Base-by-base conservation (phyloP, 2,113 vertebrate genomes). In the Serilophus lunatus region DNA sequence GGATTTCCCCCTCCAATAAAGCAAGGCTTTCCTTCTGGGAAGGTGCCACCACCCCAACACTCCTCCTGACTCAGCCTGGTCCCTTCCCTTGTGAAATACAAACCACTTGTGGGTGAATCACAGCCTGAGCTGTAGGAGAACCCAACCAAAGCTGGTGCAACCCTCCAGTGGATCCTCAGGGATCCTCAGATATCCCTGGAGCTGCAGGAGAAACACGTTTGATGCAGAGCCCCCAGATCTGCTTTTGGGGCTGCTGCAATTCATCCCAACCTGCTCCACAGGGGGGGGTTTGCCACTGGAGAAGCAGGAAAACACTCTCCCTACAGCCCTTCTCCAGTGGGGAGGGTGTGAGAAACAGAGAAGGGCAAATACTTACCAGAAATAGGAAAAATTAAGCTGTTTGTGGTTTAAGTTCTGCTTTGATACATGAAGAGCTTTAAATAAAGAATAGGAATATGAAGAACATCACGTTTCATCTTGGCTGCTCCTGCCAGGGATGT, bases 341-440 rank as follows among this genome's bases (percentile, higher is more conserved):
- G 28, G 14, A 65, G 22, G 20, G 14, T 3, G 19, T n/a, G 12
- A 2, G 25, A 6, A 8, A 7, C 0, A 10, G 3, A 51, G 8
- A 38, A 26, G 10, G 36, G 40, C 3, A 6, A 17, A 28, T 35
- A 7, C 10, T 5, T 7, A 42, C 26, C 28, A 40, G 36, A 65
- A 78, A 65, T 5, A 6, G 38, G 40, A 29, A 42, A 66, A 86
- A 63, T 14, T 5, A 12, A 8, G 51, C 10, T 40, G 10, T 64
- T 69, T 42, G 50, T 60, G 54, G 20, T 51, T 47, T 18, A 28
- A 57, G 4, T 28, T 80, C 28, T 24, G 35, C 35, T 71, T 59
- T 54, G 28, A 4, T 12, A 2, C 2, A 3, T 1, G 14, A 59
- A 51, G 47, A 66, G 61, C 78, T 65, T 29, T 5, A 40, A 17